A percentile compares a stretch with the other conserved stretches of the same genome.
phyloP scores from a whole-genome alignment of 2,797 vertebrate species.

The Coilia nasus region DNA sequence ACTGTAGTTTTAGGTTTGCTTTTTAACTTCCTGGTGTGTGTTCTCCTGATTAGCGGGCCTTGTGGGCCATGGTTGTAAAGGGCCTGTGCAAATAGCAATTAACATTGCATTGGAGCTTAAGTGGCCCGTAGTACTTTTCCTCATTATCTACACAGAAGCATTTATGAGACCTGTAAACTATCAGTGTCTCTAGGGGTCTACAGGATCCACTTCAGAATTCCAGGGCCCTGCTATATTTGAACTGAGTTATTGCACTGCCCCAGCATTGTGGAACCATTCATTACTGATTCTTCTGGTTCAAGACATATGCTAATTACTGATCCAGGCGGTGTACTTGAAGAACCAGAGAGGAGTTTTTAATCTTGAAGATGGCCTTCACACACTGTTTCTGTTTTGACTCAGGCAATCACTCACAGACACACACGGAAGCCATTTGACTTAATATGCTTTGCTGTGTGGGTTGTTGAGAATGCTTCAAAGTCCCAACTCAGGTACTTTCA shows the following conservation, averaged over 20 bases:
- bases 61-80: background rate
- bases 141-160: background rate
- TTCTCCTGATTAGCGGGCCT: background rate
- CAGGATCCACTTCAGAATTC: background rate
- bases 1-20: background rate
- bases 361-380: background rate
- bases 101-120: background rate
- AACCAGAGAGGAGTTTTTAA: no score
- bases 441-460: background rate
- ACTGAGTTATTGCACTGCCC: background rate
- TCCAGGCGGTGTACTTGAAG: background rate
- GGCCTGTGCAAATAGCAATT: background rate
- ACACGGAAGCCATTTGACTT: background rate
- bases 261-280: background rate
- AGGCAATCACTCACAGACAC: background rate
- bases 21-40: background rate
- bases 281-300: background rate
- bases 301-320: background rate
- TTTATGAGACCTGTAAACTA: background rate
- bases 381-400: background rate
- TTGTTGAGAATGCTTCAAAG: background rate
- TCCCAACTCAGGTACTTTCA: background rate
- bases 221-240: background rate
- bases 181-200: background rate
- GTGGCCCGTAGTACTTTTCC: background rate